Evolutionary conservation across 2,113 vertebrate species (phyloP), one percentile per base, ranked within the genome.

Genomic region (Gopherus flavomarginatus): DNA sequence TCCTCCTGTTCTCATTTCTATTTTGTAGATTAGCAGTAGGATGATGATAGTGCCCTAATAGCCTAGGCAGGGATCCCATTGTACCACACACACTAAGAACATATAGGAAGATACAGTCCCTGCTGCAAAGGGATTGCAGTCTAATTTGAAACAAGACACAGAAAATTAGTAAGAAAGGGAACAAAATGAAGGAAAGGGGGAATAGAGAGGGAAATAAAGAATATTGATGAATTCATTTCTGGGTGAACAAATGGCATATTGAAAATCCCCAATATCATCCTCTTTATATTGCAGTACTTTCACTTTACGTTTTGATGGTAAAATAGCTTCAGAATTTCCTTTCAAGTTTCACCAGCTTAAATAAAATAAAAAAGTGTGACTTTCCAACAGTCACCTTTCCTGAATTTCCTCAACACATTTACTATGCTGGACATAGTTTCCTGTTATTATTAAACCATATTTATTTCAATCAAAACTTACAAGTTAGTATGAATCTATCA

Each of bases 201-300:
- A 12, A 12, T 69, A 35, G 5, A 26, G 17, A 92, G 57, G 27
- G 17, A 59, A 90, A 69, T 50, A 0, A 10, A 81, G n/a, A 21
- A 8, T 19, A 69, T 9, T 72, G 17, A 72, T 72, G 1, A 38
- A 72, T 72, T 72, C 7, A 47, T 86, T 84, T 88, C n/a, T 69
- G 0, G 0, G 22, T 79, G 2, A 81, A 50, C 22, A 47, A 1
- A 24, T 5, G 0, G 77, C 22, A 50, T 27, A 84, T 54, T 83
- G 44, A 1, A 92, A 54, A 86, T 65, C 38, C 69, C 72, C 50
- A 75, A 42, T 82, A 62, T 42, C 52, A 87, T 4, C 72, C 82
- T 52, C n/a, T 56, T 3, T 65, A 75, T 38, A 11, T 14, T 89
- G 2, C 52, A 14, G 38, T 93, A 53, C 52, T 31, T 38, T 83